These are phyloP conservation scores for Artibeus lituratus DNA, from an alignment of 2,797 vertebrate genomes.

Conservation along the genomic window DNA sequence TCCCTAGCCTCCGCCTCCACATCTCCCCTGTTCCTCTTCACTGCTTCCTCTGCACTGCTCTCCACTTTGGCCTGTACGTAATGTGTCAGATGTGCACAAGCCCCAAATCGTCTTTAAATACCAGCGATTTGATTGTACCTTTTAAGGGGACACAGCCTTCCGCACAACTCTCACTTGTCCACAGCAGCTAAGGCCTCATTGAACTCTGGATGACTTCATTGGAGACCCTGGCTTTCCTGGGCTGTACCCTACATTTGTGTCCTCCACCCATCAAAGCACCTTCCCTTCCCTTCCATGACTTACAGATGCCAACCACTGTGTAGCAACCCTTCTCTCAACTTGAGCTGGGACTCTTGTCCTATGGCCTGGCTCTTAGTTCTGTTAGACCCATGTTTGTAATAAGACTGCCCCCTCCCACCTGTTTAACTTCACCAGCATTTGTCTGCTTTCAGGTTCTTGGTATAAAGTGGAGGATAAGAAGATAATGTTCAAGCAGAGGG, in stretches of 20 bases:
- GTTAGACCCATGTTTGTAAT: not conserved
- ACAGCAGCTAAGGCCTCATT: not conserved
- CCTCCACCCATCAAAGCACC: not conserved
- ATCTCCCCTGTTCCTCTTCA: not conserved
- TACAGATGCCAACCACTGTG: not conserved
- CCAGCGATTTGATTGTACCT: not conserved
- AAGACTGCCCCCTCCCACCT: not conserved
- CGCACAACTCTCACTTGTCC: not conserved
- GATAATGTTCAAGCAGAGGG: not conserved
- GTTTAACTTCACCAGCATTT: not conserved
- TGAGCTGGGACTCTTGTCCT: not conserved
- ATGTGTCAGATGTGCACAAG: not conserved
- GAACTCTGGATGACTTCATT: not conserved
- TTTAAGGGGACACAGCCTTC: not conserved
- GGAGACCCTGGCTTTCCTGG: not conserved
- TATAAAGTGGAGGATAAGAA: not conserved
- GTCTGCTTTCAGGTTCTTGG: conserved; percentile 51
- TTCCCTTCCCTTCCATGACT: not conserved
- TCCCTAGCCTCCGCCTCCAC: not conserved
- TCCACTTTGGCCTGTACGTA: not conserved
- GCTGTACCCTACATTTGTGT: not conserved
- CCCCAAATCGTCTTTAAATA: not conserved
- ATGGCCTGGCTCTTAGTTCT: not conserved
- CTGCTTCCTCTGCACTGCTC: not conserved
- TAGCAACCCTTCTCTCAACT: not conserved